phyloP scores from a whole-genome alignment of 2,113 vertebrate species.

The Urocitellus parryii region DNA sequence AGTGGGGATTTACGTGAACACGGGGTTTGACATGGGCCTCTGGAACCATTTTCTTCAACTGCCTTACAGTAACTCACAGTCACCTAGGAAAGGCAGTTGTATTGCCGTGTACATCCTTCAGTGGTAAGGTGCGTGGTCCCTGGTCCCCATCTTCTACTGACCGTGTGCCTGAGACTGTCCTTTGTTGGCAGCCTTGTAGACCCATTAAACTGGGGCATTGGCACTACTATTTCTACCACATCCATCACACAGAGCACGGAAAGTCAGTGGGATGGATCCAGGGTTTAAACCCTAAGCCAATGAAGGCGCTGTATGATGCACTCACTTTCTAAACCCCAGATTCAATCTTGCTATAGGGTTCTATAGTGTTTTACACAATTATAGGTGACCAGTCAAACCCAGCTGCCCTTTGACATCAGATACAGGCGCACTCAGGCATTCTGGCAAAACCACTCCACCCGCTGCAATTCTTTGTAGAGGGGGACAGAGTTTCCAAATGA shows the following conservation, averaged over 20 bases:
- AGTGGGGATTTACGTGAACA: background rate
- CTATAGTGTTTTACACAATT: background rate
- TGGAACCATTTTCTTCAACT: background rate
- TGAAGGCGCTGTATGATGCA: background rate
- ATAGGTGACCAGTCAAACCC: background rate
- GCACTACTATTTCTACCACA: background rate
- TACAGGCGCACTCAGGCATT: rapidly evolving
- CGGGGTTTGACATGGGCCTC: background rate
- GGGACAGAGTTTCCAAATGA: background rate
- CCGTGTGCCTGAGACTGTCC: background rate
- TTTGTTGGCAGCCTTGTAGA: background rate
- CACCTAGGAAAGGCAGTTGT: background rate
- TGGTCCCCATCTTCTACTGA: background rate
- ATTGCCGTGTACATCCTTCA: background rate
- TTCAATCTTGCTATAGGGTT: background rate
- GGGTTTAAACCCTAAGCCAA: background rate
- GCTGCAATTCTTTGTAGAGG: background rate
- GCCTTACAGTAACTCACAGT: background rate
- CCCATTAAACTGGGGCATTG: background rate
- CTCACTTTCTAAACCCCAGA: background rate
- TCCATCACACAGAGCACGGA: background rate
- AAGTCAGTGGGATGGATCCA: background rate
- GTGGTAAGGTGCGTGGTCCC: background rate
- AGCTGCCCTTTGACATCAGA: background rate
- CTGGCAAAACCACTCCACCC: background rate